phyloP scores from a whole-genome alignment of 2,113 vertebrate genomes.

The human (Homo sapiens) region GRCh38 chrX:86157001-86157500 shows the following conservation, averaged over 20 bases:
- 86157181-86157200: slow-evolving; percentile 59
- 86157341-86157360: slow-evolving; percentile 80
- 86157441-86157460: slow-evolving; percentile 89
- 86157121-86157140: slow-evolving; percentile 36
- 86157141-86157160: slow-evolving; percentile 52
- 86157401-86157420: slow-evolving; percentile 88
- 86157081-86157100: slow-evolving; percentile 77
- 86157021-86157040: slow-evolving; percentile 21
- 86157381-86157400: slow-evolving; percentile 85
- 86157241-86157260: slow-evolving; percentile 63
- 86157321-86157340: slow-evolving; percentile 82
- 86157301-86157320: slow-evolving; percentile 83
- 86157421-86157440: slow-evolving; percentile 87
- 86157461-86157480: slow-evolving; percentile 92
- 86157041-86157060: slow-evolving; percentile 54
- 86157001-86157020: slow-evolving; percentile 70
- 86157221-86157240: slow-evolving; percentile 57
- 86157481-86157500: slow-evolving; percentile 97
- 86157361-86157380: slow-evolving; percentile 86
- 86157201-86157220: slow-evolving; percentile 54
- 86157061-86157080: slow-evolving; percentile 70
- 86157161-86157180: slow-evolving; percentile 45
- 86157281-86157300: slow-evolving; percentile 78
- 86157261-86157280: slow-evolving; percentile 74
- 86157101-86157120: slow-evolving; percentile 61